A percentile compares a stretch with the other conserved stretches of the same genome.
phyloP scores from a whole-genome alignment of 1,140 invertebrate species.

The Pentalonia nigronervosa region DNA sequence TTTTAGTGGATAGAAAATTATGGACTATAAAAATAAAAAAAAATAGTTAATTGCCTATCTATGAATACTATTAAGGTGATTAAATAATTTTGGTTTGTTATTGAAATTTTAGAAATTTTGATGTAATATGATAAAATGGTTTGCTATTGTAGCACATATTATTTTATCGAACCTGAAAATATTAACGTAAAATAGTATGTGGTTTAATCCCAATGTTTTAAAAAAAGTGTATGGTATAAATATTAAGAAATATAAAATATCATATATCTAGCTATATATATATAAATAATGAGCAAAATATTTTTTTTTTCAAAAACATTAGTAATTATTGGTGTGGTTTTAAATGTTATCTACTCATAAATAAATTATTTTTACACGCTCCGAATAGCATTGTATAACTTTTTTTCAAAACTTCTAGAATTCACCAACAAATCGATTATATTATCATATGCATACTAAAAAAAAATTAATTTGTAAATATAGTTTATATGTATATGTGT shows the following conservation, averaged over 20 bases:
- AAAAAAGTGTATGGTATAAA: neutral
- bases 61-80: neutral
- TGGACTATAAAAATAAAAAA: neutral
- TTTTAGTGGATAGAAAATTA: neutral
- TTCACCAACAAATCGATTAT: no score
- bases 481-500: no score
- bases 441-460: no score
- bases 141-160: neutral
- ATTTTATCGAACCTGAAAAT: neutral
- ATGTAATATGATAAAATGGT: neutral
- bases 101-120: no score
- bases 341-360: no score
- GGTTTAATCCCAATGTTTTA: neutral
- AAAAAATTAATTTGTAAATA: no score
- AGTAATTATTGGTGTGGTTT: no score
- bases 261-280: neutral
- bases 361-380: no score
- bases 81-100: neutral
- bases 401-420: no score
- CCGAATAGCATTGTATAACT: no score
- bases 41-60: neutral
- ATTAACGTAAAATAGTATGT: neutral
- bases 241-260: neutral
- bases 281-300: neutral
- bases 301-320: neutral